A percentile compares a stretch with the other conserved stretches of the same genome.
Conservation (phyloP, 2,113 vertebrate species). For the Camelus bactrianus region DNA sequence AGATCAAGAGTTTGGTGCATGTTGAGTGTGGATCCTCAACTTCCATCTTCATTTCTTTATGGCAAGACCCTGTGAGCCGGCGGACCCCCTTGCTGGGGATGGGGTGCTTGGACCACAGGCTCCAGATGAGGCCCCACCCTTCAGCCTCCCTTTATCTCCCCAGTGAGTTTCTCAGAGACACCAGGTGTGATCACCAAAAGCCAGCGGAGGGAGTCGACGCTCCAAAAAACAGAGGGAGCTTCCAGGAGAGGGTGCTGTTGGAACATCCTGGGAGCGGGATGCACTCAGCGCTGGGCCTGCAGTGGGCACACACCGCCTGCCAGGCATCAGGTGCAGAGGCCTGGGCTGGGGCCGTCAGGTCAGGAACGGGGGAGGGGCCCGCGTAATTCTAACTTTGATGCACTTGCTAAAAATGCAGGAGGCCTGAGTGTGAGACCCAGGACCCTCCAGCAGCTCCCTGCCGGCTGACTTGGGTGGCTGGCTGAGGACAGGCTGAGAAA, state of each 20-base stretch:
- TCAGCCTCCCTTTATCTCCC: neutral
- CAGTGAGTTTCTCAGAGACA: neutral
- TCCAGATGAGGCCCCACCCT: neutral
- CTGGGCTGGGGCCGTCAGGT: neutral
- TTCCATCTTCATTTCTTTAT: constrained; percentile 55
- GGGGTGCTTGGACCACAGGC: neutral
- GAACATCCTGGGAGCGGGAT: neutral
- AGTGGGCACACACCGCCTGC: neutral
- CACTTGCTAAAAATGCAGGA: neutral
- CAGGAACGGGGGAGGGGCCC: fast-evolving
- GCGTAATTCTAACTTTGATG: neutral
- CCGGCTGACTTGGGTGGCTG: neutral
- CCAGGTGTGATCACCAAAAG: neutral
- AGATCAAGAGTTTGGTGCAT: constrained; percentile 53
- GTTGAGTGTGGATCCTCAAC: constrained; percentile 15
- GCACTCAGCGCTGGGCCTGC: neutral
- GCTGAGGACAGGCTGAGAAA: neutral
- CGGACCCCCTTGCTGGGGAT: neutral
- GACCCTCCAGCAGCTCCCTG: neutral
- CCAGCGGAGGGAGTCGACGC: neutral
- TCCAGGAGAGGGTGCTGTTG: constrained; percentile 83
- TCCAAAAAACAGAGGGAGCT: neutral
- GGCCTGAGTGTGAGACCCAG: neutral
- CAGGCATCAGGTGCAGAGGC: neutral
- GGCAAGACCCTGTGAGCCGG: neutral